phyloP scores from a whole-genome alignment of 1,140 invertebrate genomes.

The Trachelipus rathkii region DNA sequence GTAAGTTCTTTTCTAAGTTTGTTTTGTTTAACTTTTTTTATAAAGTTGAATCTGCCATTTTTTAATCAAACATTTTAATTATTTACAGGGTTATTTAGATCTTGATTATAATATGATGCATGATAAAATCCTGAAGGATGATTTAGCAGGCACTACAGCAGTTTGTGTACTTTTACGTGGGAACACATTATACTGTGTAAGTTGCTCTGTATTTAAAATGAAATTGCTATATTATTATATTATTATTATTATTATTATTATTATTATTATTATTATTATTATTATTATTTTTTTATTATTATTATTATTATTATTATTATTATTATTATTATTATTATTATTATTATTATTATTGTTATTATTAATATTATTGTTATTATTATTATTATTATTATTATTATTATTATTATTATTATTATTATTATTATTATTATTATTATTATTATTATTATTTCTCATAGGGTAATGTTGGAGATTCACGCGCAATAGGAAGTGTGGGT shows the following conservation, averaged over 20 bases:
- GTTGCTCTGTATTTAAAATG: not conserved
- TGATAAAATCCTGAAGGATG: constrained; percentile 78
- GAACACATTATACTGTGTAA: constrained; percentile 36
- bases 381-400: too few species aligned
- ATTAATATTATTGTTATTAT: too few species aligned
- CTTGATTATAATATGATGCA: constrained; percentile 87
- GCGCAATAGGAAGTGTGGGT: constrained; percentile 63
- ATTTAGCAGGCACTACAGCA: constrained; percentile 91
- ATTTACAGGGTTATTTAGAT: constrained; percentile 73
- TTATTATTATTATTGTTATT: too few species aligned
- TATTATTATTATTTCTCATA: constrained; percentile 45
- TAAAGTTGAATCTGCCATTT: not conserved
- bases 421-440: not conserved
- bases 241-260: too few species aligned
- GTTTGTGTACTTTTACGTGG: constrained; percentile 61
- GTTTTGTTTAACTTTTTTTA: not conserved
- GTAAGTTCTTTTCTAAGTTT: too few species aligned
- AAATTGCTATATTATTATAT: too few species aligned
- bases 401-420: constrained; percentile 19
- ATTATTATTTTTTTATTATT: too few species aligned
- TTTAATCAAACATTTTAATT: constrained; percentile 25
- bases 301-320: constrained; percentile 16
- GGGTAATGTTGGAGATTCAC: constrained; percentile 93
- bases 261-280: too few species aligned
- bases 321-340: too few species aligned